Evolutionary conservation across 2,888 invertebrate genomes (phyloP), one percentile per base, ranked within the genome.

Genomic region (Theretra japonica): DNA sequence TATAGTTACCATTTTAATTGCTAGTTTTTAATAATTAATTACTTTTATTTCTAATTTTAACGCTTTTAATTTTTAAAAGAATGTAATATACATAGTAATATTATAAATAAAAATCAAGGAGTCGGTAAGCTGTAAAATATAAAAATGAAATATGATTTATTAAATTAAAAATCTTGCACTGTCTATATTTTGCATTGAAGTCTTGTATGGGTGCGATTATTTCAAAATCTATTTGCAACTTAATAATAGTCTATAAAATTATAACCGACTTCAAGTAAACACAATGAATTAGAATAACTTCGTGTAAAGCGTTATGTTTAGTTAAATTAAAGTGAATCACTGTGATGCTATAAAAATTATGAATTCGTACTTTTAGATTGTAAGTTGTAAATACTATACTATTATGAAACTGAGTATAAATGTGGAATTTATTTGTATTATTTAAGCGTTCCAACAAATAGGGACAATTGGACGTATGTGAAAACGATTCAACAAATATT

Each of bases 291-390:
- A 48, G 48, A 21, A 41, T 65, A 48, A 48, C 65, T 48, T 65
- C 65, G 23, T 65, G 65, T 65, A 65, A 65, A 65, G 17, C 41
- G 33, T 69, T 72, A 21, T 70, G 28, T 65, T 72, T 50, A 72
- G 56, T 72, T 77, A 70, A 79, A 81, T 73, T 60, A 83, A 83
- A 82, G 88, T 87, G 87, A 92, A 92, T 91, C 91, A 93, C 94
- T 94, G 94, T 94, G 94, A 94, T 94, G 92, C 91, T 93, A 92
- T 88, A 79, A 89, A 88, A 86, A 80, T 81, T 83, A 80, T 81
- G 75, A 82, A 74, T 80, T 76, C 77, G 76, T 81, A 77, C 78
- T 80, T 79, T 75, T 78, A 82, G 79, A 75, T 76, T 71, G 73
- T 76, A 76, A 74, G 76, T 76, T 79, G 79, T 83, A 81, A 73